Base-by-base conservation (phyloP, 2,888 invertebrate genomes). In the Ditula angustiorana region DNA sequence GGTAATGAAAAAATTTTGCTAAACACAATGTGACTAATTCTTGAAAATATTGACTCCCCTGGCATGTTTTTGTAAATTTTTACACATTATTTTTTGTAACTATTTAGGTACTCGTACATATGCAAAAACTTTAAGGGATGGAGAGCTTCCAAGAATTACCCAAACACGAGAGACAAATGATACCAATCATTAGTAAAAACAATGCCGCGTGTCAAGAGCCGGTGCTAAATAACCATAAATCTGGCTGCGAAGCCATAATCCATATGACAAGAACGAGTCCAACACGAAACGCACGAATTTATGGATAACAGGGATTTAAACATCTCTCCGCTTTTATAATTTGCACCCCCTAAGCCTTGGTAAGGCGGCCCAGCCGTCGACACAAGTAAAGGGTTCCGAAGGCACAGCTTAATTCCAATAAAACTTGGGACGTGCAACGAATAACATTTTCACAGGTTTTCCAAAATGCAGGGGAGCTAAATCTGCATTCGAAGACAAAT, bases 351-450 rank as follows among this genome's bases (percentile, higher is more conserved):
- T 89, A 90, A 90, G 88, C 88, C 86, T 69, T 65, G 64, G 76
- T 85, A 86, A 90, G 81, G 78, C 88, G 74, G 76, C 76, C 79
- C 82, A 86, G 87, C 85, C 76, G 86, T 78, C 80, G 79, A 80
- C 81, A 78, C 80, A 78, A 78, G 76, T 77, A 83, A 91, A 90
- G 91, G 91, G 90, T 88, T 88, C 83, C 69, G 75, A n/a, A n/a
- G n/a, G n/a, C 79, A 81, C 78, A 82, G 83, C 87, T 90, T 90
- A 90, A 90, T 88, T 84, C 90, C 86, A 87, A 89, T 89, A 88
- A 88, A 90, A 88, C 85, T 83, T 74, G 71, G 83, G 80, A 88
- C 91, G 91, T 90, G 91, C 77, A 70, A 76, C 74, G 90, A 86
- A 90, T 90, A 71, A 74, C 74, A 74, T 80, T 72, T 65, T 71